Evolutionary conservation across 2,888 invertebrate species (phyloP).

Genomic region (Drosophila dives): DNA sequence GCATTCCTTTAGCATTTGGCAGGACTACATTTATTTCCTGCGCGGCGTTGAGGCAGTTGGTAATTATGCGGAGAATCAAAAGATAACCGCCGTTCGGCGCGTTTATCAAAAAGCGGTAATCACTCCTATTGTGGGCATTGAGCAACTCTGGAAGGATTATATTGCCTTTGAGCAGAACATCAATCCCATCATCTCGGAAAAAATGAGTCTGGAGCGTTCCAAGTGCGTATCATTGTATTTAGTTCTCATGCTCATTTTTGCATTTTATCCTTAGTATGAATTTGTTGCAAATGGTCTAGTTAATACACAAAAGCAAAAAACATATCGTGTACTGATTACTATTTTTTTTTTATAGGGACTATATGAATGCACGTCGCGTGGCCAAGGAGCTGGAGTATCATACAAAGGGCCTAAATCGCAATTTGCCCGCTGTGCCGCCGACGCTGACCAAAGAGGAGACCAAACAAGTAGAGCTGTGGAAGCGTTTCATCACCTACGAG

Average conservation of each 20-base stretch:
- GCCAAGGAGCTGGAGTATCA: constrained; percentile 98
- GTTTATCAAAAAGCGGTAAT: constrained; percentile 98
- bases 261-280: not conserved
- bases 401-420: constrained; percentile 97
- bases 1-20: constrained; percentile 98
- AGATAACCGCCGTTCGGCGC: constrained; percentile 98
- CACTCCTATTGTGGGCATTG: constrained; percentile 98
- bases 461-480: constrained; percentile 99
- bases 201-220: constrained; percentile 98
- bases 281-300: not conserved
- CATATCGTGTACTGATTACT: not conserved
- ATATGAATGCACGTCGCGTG: constrained; percentile 98
- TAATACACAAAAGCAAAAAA: not conserved
- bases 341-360: constrained; percentile 88
- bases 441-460: constrained; percentile 94
- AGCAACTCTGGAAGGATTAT: constrained; percentile 98
- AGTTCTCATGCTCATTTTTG: not conserved
- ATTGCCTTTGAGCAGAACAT: constrained; percentile 98
- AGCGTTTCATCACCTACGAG: constrained; percentile 99
- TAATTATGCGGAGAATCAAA: constrained; percentile 99
- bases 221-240: constrained; percentile 68
- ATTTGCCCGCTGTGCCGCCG: constrained; percentile 98
- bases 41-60: constrained; percentile 98
- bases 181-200: constrained; percentile 92
- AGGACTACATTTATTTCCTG: constrained; percentile 98